These are phyloP conservation scores for Caloenas nicobarica DNA, from an alignment of 2,113 vertebrate genomes.

Conservation along the genomic window DNA sequence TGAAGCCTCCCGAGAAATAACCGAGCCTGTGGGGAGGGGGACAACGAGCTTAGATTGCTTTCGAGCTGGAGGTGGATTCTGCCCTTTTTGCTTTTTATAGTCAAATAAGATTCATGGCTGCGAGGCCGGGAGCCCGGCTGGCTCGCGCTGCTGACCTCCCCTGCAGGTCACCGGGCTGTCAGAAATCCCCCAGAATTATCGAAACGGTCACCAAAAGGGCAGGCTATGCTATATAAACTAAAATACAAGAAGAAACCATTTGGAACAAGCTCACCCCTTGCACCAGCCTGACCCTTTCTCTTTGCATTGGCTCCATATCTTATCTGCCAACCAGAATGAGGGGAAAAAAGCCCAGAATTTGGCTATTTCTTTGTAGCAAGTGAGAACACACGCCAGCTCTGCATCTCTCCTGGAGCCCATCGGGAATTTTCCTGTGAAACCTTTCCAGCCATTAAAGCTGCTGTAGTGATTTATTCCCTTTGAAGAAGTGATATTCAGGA, in stretches of 20 bases:
- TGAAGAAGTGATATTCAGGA: neutral
- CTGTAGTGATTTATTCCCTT: neutral
- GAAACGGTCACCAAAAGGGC: constrained; percentile 66
- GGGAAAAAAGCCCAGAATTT: neutral
- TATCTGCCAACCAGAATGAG: neutral
- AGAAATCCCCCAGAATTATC: constrained; percentile 67
- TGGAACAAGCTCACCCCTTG: neutral
- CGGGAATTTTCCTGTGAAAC: neutral
- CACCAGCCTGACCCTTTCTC: neutral
- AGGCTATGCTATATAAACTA: constrained; percentile 12
- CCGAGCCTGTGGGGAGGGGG: neutral
- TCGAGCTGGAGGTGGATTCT: neutral
- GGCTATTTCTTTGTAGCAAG: neutral
- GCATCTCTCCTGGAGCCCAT: neutral
- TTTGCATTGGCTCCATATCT: accelerated
- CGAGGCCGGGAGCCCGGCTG: constrained; percentile 14
- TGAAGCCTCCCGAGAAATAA: neutral
- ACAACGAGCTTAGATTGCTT: neutral
- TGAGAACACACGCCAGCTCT: neutral
- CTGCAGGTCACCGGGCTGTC: constrained; percentile 66
- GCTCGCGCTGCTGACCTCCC: constrained; percentile 52
- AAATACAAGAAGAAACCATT: constrained; percentile 33
- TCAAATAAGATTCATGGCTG: constrained; percentile 64
- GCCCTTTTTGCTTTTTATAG: constrained; percentile 33
- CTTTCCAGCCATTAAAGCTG: neutral